Base-by-base conservation (phyloP, 2,888 invertebrate genomes). In the Troides aeacus region DNA sequence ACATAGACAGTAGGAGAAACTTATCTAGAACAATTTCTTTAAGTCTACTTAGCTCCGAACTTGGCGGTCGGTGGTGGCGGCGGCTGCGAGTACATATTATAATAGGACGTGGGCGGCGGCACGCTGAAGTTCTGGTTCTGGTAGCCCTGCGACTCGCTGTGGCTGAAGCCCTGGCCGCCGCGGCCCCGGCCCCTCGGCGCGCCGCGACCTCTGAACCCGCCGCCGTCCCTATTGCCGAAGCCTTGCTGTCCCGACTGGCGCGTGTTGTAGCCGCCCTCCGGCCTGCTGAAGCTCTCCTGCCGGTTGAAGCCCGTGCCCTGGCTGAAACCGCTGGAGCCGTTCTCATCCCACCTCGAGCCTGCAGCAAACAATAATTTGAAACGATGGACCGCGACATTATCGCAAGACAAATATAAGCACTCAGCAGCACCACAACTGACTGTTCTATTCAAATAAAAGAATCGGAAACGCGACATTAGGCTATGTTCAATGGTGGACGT, bases 71-170 rank as follows among this genome's bases (percentile, higher is more conserved):
- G 86, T 0, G 88, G 85, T 0, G 88, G 89, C 0, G 89, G 90
- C 0, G 90, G 92, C 64, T 89, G 89, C 0, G 89, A 76, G 69
- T 92, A 92, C 90, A 92, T 90, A 71, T 91, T 90, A 76, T 92
- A 92, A 74, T 89, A 90, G 75, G 83, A 86, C 2, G 84, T 86
- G 3, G 89, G 90, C 0, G 88, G 84, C 0, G 88, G 82, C 3
- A 81, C 79, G 62, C 70, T 75, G 78, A 78, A 84, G 66, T 71
- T 73, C 23, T 75, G 78, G 7, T 61, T 64, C 42, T 69, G 63
- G 6, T 68, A 64, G 56, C 57, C 67, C 17, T 68, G 72, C 46
- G 62, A n/a, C 7, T 70, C 70, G 8, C 36, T 58, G 63, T 74
- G 74, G 68, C 68, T 68, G 70, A 58, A 70, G 62, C 72, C 72